These are phyloP conservation scores for Aspidoscelis tigris DNA, from an alignment of 2,113 vertebrate species.

Conservation along the genomic window DNA sequence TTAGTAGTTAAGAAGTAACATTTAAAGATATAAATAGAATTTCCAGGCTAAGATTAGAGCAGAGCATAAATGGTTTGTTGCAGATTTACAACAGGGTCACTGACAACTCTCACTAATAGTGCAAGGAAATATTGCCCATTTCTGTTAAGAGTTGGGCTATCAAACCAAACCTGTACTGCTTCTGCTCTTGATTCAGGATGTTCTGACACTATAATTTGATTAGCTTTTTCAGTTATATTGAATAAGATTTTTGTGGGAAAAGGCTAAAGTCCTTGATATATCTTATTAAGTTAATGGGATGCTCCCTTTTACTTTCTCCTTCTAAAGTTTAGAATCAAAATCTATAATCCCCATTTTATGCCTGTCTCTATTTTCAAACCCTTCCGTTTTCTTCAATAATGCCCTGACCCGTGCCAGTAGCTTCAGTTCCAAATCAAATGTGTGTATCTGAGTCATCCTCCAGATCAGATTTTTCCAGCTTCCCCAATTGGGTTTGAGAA, in stretches of 20 bases:
- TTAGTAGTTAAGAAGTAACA: not conserved
- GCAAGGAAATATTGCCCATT: not conserved
- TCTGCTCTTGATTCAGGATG: not conserved
- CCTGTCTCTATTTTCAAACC: not conserved
- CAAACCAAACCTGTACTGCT: not conserved
- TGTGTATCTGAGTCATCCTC: constrained; percentile 19
- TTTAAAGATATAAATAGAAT: constrained; percentile 1
- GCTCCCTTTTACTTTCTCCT: not conserved
- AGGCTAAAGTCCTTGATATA: not conserved
- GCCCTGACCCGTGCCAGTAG: not conserved
- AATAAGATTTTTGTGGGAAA: not conserved
- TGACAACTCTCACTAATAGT: not conserved
- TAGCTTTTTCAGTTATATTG: not conserved
- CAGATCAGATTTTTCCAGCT: constrained; percentile 23
- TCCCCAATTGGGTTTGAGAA: constrained; percentile 29
- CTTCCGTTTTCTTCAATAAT: constrained; percentile 4
- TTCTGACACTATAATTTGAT: not conserved
- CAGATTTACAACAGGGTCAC: not conserved
- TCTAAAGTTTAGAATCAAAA: not conserved
- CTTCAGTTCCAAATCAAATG: constrained; percentile 19
- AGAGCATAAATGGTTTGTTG: not conserved
- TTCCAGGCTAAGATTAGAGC: not conserved
- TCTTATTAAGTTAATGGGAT: not conserved
- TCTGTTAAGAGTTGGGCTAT: not conserved
- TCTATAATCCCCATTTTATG: not conserved